A percentile compares a stretch with the other conserved stretches of the same genome.
phyloP scores from a whole-genome alignment of 2,797 vertebrate species.

The Anolis apletophallus region DNA sequence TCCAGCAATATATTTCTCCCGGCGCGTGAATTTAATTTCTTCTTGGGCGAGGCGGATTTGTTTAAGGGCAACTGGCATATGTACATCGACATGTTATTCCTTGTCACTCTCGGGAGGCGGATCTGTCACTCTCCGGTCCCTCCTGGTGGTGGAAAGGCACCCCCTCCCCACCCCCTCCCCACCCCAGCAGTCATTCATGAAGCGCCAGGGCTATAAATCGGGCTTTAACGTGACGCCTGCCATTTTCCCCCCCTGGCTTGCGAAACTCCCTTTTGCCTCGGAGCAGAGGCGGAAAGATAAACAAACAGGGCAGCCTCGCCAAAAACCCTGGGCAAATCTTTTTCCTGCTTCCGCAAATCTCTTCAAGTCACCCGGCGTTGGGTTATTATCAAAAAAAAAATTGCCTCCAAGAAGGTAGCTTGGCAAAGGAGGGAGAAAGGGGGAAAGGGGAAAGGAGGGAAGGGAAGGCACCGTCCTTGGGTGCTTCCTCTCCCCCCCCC shows the following conservation, averaged over 20 bases:
- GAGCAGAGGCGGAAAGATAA: conserved; percentile 83
- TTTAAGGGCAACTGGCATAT: conserved; percentile 12
- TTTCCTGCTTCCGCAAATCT: conserved; percentile 76
- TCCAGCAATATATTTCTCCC: not conserved
- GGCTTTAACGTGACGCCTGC: conserved; percentile 77
- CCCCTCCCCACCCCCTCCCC: not conserved
- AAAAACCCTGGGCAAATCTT: conserved; percentile 78
- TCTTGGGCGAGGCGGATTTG: not conserved
- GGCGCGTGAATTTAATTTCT: conserved; percentile 6
- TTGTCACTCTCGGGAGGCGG: conserved; percentile 35
- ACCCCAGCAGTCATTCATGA: conserved; percentile 72
- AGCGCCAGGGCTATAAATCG: conserved; percentile 77
- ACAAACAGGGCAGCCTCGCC: conserved; percentile 80
- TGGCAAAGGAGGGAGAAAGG: not conserved
- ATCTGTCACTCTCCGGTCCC: conserved; percentile 53
- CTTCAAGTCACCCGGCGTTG: conserved; percentile 78
- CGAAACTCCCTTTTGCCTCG: conserved; percentile 80
- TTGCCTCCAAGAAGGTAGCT: no score
- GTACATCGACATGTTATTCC: conserved; percentile 27
- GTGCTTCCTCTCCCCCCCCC: conserved; percentile 40
- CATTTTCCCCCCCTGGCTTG: conserved; percentile 82
- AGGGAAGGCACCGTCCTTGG: conserved; percentile 65
- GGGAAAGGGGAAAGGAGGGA: no score
- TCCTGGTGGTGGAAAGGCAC: conserved; percentile 58
- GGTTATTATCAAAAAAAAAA: no score